Base-by-base conservation (phyloP, 2,888 invertebrate species). In the Mantis religiosa region DNA sequence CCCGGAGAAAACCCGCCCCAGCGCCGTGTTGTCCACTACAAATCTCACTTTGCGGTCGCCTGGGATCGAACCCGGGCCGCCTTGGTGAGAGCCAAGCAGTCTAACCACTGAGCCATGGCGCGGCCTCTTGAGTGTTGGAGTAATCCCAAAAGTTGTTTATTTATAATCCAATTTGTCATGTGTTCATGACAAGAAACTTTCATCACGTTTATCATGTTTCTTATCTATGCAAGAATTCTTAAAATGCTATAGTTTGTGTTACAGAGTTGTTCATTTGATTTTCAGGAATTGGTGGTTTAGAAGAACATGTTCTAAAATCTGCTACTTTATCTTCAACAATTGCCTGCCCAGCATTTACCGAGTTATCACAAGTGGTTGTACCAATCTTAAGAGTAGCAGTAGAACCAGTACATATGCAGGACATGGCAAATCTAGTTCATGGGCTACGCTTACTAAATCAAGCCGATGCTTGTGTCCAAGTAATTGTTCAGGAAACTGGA, bases 371-470 rank as follows among this genome's bases (percentile, higher is more conserved):
- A 9, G 95, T 96, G 89, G 96, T 97, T 0, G 96, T 97, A 4
- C 99, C 99, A 0, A 98, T 99, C 90, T 94, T 99, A 2, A 95
- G 98, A 90, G 99, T 99, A 2, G 98, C 99, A 1, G 94, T 99
- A 15, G 98, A 99, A 93, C 98, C 99, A 0, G 95, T 95, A 1
- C 96, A 96, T 92, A 96, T 97, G 0, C 94, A 95, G 88, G 98
- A 99, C 91, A 94, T 99, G 93, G 95, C 96, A 0, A 92, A 93
- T 81, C 92, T 95, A 82, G 92, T 94, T 0, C 93, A 93, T 83
- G 95, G 98, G 0, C 94, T 99, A 71, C 97, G 96, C 92, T 93
- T 99, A 30, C 94, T 99, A 14, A 98, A 98, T 93, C 98, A 99
- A 93, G 97, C 98, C 20, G 99, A 99, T 93, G 98, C 98, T 0